These are phyloP conservation scores for Ailuropoda melanoleuca DNA, from an alignment of 2,113 vertebrate species.

Conservation along the genomic window DNA sequence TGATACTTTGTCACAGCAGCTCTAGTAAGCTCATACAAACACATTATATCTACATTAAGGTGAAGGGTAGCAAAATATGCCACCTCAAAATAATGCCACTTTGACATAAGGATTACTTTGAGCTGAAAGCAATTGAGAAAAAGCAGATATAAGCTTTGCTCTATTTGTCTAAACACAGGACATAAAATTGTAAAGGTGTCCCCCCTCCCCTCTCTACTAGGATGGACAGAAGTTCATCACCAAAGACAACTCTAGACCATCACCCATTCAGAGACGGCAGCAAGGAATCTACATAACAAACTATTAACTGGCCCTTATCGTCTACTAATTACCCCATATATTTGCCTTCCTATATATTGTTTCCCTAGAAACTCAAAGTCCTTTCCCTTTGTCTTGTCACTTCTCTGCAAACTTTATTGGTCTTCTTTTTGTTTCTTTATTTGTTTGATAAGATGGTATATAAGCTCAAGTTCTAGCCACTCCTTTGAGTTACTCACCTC, in stretches of 20 bases:
- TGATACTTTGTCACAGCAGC: background rate
- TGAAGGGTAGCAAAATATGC: background rate
- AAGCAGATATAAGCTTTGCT: background rate
- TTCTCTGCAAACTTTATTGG: background rate
- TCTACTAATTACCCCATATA: background rate
- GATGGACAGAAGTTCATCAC: background rate
- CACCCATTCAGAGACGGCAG: background rate
- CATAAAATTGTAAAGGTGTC: background rate
- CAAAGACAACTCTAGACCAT: background rate
- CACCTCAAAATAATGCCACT: background rate
- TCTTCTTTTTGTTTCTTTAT: background rate
- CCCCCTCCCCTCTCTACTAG: background rate
- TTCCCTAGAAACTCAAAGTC: background rate
- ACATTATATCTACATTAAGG: background rate
- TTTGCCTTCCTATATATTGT: background rate
- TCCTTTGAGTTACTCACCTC: background rate
- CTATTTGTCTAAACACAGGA: background rate
- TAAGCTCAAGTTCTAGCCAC: background rate
- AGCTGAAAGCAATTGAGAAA: background rate
- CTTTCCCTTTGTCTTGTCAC: constrained; percentile 13
- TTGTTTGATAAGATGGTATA: background rate
- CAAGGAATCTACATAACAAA: background rate
- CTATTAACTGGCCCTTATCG: background rate
- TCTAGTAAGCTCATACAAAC: background rate
- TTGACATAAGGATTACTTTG: background rate